Percentiles rank a stretch among this genome's conserved stretches.
phyloP scores from a whole-genome alignment of 2,888 invertebrate genomes.

The Pachydiplax longipennis region DNA sequence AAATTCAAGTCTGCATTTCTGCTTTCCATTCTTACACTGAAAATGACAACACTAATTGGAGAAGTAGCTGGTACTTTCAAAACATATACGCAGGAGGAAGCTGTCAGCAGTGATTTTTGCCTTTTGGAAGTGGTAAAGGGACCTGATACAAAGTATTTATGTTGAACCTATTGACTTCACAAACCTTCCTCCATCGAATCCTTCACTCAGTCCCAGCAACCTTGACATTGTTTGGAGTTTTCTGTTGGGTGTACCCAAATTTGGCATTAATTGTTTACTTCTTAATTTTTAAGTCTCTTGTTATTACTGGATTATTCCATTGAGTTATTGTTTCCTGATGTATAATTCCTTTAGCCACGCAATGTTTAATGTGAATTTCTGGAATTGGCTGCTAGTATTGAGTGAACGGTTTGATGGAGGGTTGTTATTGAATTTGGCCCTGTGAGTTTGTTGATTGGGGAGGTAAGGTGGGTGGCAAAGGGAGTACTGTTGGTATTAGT shows the following conservation, averaged over 20 bases:
- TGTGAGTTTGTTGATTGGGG: conserved; percentile 34
- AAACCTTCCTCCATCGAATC: conserved; percentile 40
- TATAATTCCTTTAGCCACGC: conserved; percentile 27
- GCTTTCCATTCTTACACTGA: conserved; percentile 55
- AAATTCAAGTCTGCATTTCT: conserved; percentile 54
- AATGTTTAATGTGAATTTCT: conserved; percentile 35
- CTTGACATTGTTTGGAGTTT: conserved; percentile 31
- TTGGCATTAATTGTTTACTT: conserved; percentile 39
- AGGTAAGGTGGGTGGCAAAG: conserved; percentile 34
- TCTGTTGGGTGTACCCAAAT: conserved; percentile 40
- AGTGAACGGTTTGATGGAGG: conserved; percentile 42
- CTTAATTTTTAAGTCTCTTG: conserved; percentile 14
- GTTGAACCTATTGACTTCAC: conserved; percentile 39
- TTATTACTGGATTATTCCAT: conserved; percentile 38
- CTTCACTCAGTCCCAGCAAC: conserved; percentile 29
- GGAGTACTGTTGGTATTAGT: conserved; percentile 43
- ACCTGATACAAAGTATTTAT: conserved; percentile 48
- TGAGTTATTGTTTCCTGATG: conserved; percentile 43
- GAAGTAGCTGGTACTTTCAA: conserved; percentile 49
- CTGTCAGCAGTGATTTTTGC: conserved; percentile 39
- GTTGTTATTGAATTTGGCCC: conserved; percentile 43
- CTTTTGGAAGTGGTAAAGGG: conserved; percentile 50
- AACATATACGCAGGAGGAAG: conserved; percentile 46
- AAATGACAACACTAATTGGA: conserved; percentile 52
- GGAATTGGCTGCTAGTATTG: conserved; percentile 40